Evolutionary conservation across 2,797 vertebrate genomes (phyloP).

Genomic region (Pipistrellus pipistrellus): DNA sequence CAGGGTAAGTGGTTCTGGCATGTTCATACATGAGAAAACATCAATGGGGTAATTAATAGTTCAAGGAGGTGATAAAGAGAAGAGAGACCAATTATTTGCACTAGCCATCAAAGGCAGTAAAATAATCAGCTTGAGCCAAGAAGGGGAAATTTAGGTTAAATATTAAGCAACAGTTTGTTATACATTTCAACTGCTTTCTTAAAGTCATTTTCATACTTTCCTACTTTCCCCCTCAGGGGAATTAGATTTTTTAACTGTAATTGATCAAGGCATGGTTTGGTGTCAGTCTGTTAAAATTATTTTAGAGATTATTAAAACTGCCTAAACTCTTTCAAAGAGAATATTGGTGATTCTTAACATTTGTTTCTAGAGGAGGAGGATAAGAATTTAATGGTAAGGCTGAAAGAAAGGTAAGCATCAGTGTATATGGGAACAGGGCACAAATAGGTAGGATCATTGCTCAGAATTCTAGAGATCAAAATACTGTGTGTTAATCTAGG

Average conservation of each 20-base stretch:
- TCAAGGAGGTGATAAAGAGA: slow-evolving; percentile 67
- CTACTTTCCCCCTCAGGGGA: background rate
- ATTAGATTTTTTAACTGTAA: background rate
- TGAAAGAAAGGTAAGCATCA: slow-evolving; percentile 1
- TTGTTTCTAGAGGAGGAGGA: background rate
- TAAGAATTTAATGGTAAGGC: background rate
- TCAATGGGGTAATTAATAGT: slow-evolving; percentile 65
- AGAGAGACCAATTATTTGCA: slow-evolving; percentile 71
- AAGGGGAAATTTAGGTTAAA: slow-evolving; percentile 67
- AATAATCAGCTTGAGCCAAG: slow-evolving; percentile 62
- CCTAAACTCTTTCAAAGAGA: slow-evolving; percentile 39
- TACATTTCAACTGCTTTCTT: slow-evolving; percentile 38
- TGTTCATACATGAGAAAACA: slow-evolving; percentile 52
- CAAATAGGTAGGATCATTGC: background rate
- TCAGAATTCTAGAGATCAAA: background rate
- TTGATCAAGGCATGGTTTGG: background rate
- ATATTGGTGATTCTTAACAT: background rate
- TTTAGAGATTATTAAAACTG: background rate
- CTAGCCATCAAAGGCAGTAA: slow-evolving; percentile 61
- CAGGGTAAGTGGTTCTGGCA: slow-evolving; percentile 9
- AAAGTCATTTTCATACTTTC: background rate
- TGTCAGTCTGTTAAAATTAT: slow-evolving; percentile 17
- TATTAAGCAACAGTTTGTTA: slow-evolving; percentile 67
- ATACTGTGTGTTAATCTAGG: background rate
- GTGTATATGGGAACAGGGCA: background rate